Evolutionary conservation across 2,113 vertebrate species (phyloP).

Genomic region (Ceyx margarethae): DNA sequence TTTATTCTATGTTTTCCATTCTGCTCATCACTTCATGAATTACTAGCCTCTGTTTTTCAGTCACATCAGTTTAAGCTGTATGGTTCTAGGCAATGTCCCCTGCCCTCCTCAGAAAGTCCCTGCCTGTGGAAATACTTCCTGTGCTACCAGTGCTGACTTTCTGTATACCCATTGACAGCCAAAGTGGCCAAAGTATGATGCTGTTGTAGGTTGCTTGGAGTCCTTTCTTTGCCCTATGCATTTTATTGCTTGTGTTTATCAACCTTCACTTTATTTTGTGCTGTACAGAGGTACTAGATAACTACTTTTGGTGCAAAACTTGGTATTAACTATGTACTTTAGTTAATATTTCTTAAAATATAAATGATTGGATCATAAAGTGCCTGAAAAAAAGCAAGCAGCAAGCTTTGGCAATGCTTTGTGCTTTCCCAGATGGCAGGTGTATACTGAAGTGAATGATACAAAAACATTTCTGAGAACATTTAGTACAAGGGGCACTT

Average conservation of each 20-base stretch:
- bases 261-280: not conserved
- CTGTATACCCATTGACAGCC: not conserved
- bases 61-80: not conserved
- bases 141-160: not conserved
- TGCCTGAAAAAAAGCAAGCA: not conserved
- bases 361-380: not conserved
- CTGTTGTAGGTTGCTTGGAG: not conserved
- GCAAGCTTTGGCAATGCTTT: not conserved
- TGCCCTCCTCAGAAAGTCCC: not conserved
- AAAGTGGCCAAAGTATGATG: not conserved
- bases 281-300: not conserved
- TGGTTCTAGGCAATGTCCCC: not conserved
- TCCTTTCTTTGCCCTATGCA: fast-evolving
- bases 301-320: not conserved
- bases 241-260: not conserved
- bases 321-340: not conserved
- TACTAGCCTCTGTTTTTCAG: not conserved
- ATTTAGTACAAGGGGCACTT: not conserved
- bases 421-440: not conserved
- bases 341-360: not conserved
- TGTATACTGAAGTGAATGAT: not conserved
- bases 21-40: not conserved
- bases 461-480: not conserved
- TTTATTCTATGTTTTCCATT: not conserved
- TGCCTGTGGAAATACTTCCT: not conserved